A percentile compares a stretch with the other conserved stretches of the same genome.
These are phyloP conservation scores for Eupsilia transversa DNA, from an alignment of 2,888 invertebrate genomes.

Conservation along the genomic window DNA sequence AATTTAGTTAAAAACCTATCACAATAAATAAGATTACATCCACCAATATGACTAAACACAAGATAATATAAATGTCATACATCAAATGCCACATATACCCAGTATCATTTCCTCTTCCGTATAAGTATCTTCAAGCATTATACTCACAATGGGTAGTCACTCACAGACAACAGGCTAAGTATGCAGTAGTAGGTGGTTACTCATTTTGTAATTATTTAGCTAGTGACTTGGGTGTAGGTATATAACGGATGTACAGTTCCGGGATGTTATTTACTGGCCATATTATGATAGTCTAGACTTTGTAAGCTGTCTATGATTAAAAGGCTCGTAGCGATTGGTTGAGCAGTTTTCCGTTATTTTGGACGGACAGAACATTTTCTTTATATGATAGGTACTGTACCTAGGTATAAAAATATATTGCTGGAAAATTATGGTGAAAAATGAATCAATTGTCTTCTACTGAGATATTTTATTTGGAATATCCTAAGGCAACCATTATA, in stretches of 20 bases:
- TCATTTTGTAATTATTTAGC: conserved; percentile 45
- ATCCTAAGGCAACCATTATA: background rate
- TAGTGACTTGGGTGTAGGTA: conserved; percentile 2
- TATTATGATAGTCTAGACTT: background rate
- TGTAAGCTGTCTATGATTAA: background rate
- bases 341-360: background rate
- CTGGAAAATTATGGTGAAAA: conserved; percentile 8
- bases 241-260: conserved; percentile 36
- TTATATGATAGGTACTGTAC: background rate
- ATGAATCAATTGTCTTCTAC: background rate
- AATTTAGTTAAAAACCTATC: background rate
- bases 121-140: conserved; percentile 39
- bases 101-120: conserved; percentile 41
- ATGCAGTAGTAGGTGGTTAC: conserved; percentile 7
- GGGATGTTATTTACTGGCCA: background rate
- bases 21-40: conserved; percentile 8
- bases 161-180: background rate
- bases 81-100: conserved; percentile 12
- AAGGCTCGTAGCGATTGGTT: no score
- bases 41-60: background rate
- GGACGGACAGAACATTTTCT: no score
- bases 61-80: background rate
- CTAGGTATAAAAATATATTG: background rate
- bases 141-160: conserved; percentile 43
- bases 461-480: background rate